Base-by-base conservation (phyloP, 2,113 vertebrate genomes). In the Pseudopipra pipra region DNA sequence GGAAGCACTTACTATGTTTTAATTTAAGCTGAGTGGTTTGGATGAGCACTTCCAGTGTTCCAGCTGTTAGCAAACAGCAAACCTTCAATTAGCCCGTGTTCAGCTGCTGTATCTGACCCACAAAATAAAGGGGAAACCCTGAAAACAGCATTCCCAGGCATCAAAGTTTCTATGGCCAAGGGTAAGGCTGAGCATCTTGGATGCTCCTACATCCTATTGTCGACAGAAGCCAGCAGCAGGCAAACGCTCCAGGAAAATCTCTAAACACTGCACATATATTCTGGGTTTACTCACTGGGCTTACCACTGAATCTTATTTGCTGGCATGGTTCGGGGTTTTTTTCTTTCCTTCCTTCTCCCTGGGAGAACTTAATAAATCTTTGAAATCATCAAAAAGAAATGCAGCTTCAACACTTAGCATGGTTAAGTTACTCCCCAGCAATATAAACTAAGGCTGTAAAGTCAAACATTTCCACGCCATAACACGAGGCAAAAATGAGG, bases 321-420 rank as follows among this genome's bases (percentile, higher is more conserved):
- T 94, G 84, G 49, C 5, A 0, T 43, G 37, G 80, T 67, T 65
- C n/a, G 47, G 19, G 13, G 14, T 14, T 24, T 25, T 24, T 28
- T 22, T 1, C 14, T 14, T 30, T 8, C 18, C 21, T 59, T 59
- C 67, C 31, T 95, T 82, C 92, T 93, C 66, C 56, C 59, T n/a
- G 52, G 52, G 74, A 97, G 80, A 77, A 95, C 91, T 94, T 92
- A 95, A 95, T 96, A 94, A 95, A 93, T 94, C 94, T 94, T 78
- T 90, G 81, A 94, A 95, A 92, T 86, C 92, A 82, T 95, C 93
- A 96, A 93, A 85, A 97, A 95, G 79, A 96, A 93, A 96, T 80
- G 94, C 88, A 82, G 85, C 89, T 96, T 82, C 93, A 80, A 96
- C 82, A 81, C 93, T 90, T 82, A 59, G 83, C 66, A 25, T 28